Evolutionary conservation across 2,113 vertebrate species (phyloP), one percentile per base, ranked within the genome.

Genomic region (Proterorhinus semilunaris): DNA sequence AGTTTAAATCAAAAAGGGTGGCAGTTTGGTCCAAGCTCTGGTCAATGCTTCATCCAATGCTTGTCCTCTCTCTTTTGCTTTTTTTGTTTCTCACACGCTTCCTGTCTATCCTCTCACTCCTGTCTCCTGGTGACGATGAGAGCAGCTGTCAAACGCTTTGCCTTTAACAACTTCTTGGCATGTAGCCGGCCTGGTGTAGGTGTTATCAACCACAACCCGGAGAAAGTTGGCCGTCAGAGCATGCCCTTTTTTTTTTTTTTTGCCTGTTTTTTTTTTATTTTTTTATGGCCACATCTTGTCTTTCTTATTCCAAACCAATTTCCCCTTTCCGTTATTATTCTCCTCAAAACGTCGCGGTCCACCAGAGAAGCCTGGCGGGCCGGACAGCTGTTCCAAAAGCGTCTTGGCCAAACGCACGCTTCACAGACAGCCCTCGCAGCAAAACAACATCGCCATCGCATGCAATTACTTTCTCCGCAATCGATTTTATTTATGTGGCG

Each of bases 181-280:
- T 50, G 55, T 67, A 71, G 45, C 66, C 45, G n/a, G 76, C 83
- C 75, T 58, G 73, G 70, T 67, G 79, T 46, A 3, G 83, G 86
- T 79, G 90, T 88, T 85, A 81, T 89, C 79, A 68, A 83, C 74
- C 81, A 73, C 68, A 58, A 80, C 86, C 80, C 82, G 69, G 76
- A 67, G 79, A 84, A 85, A 89, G 77, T 78, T 73, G 79, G 74
- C 81, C 86, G 87, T 80, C 69, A 7, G 71, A 71, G 74, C 83
- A 86, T 73, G 85, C 68, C 64, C 81, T 80, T 42, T 36, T 76
- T 78, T 21, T 21, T 21, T 21, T 21, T 21, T 21, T 21, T 21
- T 21, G 85, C 68, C 64, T 83, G 78, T 42, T 36, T 76, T 78
- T 62, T 65, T 66, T 53, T 3, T 53, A 21, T 10, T 17, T 75